Percentiles rank a stretch among this genome's conserved stretches.
Evolutionary conservation across 1,140 invertebrate species (phyloP).

Genomic region (Diachasma alloeum): DNA sequence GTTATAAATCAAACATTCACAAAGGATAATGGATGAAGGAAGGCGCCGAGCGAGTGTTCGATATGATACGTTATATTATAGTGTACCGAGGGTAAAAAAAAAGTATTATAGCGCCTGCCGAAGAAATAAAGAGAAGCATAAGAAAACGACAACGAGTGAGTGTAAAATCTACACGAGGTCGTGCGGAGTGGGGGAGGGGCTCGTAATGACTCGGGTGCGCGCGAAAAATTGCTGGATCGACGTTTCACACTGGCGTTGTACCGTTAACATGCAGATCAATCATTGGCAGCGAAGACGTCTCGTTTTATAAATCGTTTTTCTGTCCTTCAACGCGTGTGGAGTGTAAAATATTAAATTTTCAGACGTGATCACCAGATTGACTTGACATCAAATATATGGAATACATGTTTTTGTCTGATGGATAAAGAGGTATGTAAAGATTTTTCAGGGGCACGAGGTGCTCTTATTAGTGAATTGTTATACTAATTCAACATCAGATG

Average conservation of each 20-base stretch:
- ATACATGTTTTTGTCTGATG: neutral
- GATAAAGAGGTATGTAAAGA: too few species aligned
- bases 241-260: neutral
- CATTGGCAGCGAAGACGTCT: neutral
- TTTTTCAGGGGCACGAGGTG: too few species aligned
- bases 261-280: neutral
- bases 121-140: neutral
- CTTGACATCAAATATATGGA: neutral
- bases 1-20: constrained; percentile 34
- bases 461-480: too few species aligned
- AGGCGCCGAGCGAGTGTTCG: constrained; percentile 11
- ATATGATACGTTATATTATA: constrained; percentile 3
- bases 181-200: neutral
- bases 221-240: neutral
- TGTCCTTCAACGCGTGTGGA: neutral
- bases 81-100: neutral
- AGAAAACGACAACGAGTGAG: neutral
- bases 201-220: neutral
- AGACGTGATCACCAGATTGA: neutral
- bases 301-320: constrained; percentile 1
- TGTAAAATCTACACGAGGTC: neutral
- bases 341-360: neutral
- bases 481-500: too few species aligned
- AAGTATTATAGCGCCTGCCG: neutral
- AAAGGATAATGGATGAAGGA: constrained; percentile 32